Conservation (phyloP, 2,888 invertebrate species). For the Mythimna lalbum region DNA sequence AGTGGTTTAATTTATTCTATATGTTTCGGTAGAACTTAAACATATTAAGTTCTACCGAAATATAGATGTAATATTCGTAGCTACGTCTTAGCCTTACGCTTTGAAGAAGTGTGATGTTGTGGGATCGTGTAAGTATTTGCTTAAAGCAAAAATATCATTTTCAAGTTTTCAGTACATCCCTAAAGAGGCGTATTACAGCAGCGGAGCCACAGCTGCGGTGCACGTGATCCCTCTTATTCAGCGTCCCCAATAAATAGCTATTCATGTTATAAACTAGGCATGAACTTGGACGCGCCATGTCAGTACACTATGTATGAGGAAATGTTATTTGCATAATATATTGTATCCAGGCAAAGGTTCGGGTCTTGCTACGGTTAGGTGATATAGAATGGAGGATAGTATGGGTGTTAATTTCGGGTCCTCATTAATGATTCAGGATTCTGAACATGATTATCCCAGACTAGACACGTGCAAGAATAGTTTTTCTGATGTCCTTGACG, state of each 20-base stretch:
- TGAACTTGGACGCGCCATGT: constrained; percentile 14
- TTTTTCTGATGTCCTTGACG: not conserved
- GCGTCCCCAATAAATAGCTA: constrained; percentile 18
- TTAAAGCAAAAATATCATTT: not conserved
- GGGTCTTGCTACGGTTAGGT: constrained; percentile 5
- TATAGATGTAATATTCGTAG: not conserved
- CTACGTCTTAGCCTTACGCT: not conserved
- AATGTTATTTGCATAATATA: constrained; percentile 47
- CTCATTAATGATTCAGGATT: constrained; percentile 11
- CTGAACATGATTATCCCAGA: not conserved
- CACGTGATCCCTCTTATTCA: constrained; percentile 29
- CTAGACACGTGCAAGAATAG: not conserved
- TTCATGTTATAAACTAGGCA: constrained; percentile 24
- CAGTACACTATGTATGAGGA: constrained; percentile 20
- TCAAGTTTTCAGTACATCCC: not conserved
- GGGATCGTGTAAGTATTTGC: not conserved
- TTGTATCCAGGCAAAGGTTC: constrained; percentile 17
- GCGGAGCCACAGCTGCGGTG: constrained; percentile 26
- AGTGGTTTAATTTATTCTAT: too few relatives aligned
- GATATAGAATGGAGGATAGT: constrained; percentile 3
- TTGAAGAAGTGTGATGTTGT: not conserved
- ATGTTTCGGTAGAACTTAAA: too few relatives aligned
- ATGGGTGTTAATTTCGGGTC: not conserved
- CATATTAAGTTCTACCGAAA: not conserved
- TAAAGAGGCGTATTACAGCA: not conserved